Percentiles rank a stretch among this genome's conserved stretches.
These are phyloP conservation scores for Sternarchorhynchus goeldii DNA, from an alignment of 2,797 vertebrate species.

Conservation along the genomic window DNA sequence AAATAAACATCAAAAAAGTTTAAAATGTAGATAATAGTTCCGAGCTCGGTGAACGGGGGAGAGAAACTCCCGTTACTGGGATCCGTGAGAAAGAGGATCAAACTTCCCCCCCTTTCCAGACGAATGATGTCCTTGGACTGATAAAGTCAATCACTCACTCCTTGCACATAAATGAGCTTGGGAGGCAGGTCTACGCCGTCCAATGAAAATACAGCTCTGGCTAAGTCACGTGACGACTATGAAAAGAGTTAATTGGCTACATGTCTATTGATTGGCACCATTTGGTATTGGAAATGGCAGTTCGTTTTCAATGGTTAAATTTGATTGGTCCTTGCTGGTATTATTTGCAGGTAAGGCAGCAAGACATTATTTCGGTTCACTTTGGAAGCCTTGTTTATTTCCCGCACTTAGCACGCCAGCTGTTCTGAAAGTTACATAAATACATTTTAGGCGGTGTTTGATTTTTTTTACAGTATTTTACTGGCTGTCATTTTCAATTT, in stretches of 20 bases:
- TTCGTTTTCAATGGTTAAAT: conserved; percentile 73
- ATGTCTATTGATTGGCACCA: conserved; percentile 82
- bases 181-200: conserved; percentile 82
- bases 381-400: conserved; percentile 55
- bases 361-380: conserved; percentile 60
- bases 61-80: conserved; percentile 79
- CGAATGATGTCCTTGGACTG: conserved; percentile 96
- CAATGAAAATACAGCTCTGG: conserved; percentile 81
- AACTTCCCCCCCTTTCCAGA: conserved; percentile 86
- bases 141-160: conserved; percentile 96
- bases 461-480: neutral
- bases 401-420: conserved; percentile 51
- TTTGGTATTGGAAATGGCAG: conserved; percentile 86
- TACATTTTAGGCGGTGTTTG: conserved; percentile 12
- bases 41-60: conserved; percentile 70
- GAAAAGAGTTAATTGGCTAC: conserved; percentile 80
- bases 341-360: conserved; percentile 86
- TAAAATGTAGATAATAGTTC: conserved; percentile 63
- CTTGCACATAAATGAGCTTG: conserved; percentile 92
- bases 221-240: conserved; percentile 79
- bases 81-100: conserved; percentile 84
- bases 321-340: conserved; percentile 81
- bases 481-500: neutral
- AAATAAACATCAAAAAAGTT: conserved; percentile 32
- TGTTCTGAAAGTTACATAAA: conserved; percentile 50